Evolutionary conservation across 2,797 vertebrate species (phyloP), one percentile per base, ranked within the genome.

Genomic region (Naso thynnoides): DNA sequence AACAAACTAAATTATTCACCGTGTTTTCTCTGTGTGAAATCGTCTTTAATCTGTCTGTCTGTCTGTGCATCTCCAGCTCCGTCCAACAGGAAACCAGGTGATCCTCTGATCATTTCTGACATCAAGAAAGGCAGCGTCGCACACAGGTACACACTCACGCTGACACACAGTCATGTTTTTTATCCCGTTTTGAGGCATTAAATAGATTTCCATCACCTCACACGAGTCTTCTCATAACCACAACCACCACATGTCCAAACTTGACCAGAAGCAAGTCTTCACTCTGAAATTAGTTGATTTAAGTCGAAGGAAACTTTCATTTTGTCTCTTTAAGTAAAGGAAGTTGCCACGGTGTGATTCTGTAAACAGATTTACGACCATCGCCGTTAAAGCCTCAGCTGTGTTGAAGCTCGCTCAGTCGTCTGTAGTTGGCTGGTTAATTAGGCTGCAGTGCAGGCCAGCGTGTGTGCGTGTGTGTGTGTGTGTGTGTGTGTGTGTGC

Each of bases 61-160:
- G 0, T 73, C 38, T 60, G 26, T 16, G 7, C 4, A 31, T 83
- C 44, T 83, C 56, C 76, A 99, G 98, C 98, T 88, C 98, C 98
- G 15, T 98, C 98, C 78, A 99, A 96, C 66, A 95, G 98, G 91
- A 99, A 98, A 82, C 95, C 96, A 21, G 97, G 97, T 4, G 98
- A 99, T 59, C 95, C 98, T 38, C 94, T 99, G 75, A 97, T 99
- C 93, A 99, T 99, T 92, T 99, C 98, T 13, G 98, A 98, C 94
- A 99, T 99, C 93, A 99, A 99, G 93, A 99, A 98, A 86, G 98
- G 98, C 88, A 99, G 98, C 33, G 97, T 99, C 23, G 98, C 98
- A 27, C 98, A 99, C 95, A 98, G 98, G 98, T 99, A 93, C n/a
- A 60, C 27, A 33, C 31, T 7, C 31, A 31, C 73, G 50, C 29